phyloP scores from a whole-genome alignment of 1,140 invertebrate species.

The Akabosia matsudoensis region DNA sequence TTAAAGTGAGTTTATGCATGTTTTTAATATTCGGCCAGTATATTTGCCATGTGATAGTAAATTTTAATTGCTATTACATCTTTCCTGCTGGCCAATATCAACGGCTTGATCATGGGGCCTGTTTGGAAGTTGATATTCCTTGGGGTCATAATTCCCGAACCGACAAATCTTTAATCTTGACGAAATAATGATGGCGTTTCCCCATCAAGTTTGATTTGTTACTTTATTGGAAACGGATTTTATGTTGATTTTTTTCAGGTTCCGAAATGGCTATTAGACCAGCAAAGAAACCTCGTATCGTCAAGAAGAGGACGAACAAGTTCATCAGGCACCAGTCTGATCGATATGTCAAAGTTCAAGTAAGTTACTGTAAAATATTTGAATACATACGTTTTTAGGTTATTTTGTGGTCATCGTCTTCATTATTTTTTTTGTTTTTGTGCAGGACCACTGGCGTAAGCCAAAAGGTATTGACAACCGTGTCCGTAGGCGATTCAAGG shows the following conservation, averaged over 20 bases:
- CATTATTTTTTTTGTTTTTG: slow-evolving; percentile 49
- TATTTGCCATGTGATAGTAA: not conserved
- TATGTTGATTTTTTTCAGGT: slow-evolving; percentile 6
- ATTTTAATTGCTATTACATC: slow-evolving; percentile 1
- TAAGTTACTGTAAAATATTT: slow-evolving; percentile 52
- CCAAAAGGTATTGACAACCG: slow-evolving; percentile 99
- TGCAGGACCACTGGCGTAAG: slow-evolving; percentile 80
- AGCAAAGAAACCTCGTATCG: slow-evolving; percentile 78
- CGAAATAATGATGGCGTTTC: not conserved
- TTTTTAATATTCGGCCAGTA: too few relatives aligned
- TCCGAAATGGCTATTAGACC: slow-evolving; percentile 75
- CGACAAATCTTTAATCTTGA: not conserved
- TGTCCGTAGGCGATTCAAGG: slow-evolving; percentile 97
- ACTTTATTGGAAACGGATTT: not conserved
- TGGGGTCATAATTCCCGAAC: slow-evolving; percentile 2
- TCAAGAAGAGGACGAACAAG: slow-evolving; percentile 94
- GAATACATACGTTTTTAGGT: not conserved
- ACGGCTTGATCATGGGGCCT: slow-evolving; percentile 1
- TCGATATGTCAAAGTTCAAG: slow-evolving; percentile 91
- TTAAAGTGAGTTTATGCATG: not conserved
- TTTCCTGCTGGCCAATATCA: slow-evolving; percentile 4
- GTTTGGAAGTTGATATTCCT: slow-evolving; percentile 16
- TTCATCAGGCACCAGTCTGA: slow-evolving; percentile 96
- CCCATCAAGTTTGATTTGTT: not conserved
- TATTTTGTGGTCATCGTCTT: not conserved